Percentiles rank a stretch among this genome's conserved stretches.
phyloP scores from a whole-genome alignment of 2,888 invertebrate genomes.

The Sceliomorpha sp. region DNA sequence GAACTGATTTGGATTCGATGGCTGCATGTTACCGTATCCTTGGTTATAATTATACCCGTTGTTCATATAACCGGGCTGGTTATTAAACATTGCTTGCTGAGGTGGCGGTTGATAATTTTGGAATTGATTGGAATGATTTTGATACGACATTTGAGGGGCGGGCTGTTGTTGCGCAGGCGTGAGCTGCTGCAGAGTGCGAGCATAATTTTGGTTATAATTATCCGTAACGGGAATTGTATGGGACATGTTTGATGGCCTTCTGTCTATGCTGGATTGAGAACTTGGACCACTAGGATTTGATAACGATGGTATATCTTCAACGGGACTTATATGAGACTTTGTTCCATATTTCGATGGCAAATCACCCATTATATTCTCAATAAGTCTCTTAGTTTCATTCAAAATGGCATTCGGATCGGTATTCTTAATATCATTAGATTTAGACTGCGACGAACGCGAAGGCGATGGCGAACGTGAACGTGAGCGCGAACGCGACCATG shows the following conservation, averaged over 20 bases:
- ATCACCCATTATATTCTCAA: constrained; percentile 85
- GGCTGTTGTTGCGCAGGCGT: constrained; percentile 28
- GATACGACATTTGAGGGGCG: constrained; percentile 48
- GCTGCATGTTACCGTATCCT: constrained; percentile 61
- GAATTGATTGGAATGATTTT: constrained; percentile 65
- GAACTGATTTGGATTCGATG: constrained; percentile 64
- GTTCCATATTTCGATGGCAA: constrained; percentile 77
- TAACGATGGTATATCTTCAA: constrained; percentile 12
- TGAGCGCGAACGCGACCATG: constrained; percentile 71
- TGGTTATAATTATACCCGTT: constrained; percentile 75
- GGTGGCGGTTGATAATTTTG: constrained; percentile 60
- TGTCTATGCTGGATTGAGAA: constrained; percentile 1
- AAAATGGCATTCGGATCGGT: constrained; percentile 79
- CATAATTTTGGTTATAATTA: constrained; percentile 64
- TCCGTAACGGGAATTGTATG: constrained; percentile 10
- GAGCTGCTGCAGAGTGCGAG: constrained; percentile 39
- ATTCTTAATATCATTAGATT: constrained; percentile 66
- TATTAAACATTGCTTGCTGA: constrained; percentile 62
- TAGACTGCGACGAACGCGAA: constrained; percentile 61
- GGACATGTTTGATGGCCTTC: constrained; percentile 14
- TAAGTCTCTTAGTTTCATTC: constrained; percentile 83
- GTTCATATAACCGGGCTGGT: constrained; percentile 68
- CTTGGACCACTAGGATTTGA: constrained; percentile 2
- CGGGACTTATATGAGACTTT: constrained; percentile 64
- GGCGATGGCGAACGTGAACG: constrained; percentile 66